Percentiles rank a stretch among this genome's conserved stretches.
Conservation (phyloP, 1,140 invertebrate genomes). For the Tenebrio molitor region DNA sequence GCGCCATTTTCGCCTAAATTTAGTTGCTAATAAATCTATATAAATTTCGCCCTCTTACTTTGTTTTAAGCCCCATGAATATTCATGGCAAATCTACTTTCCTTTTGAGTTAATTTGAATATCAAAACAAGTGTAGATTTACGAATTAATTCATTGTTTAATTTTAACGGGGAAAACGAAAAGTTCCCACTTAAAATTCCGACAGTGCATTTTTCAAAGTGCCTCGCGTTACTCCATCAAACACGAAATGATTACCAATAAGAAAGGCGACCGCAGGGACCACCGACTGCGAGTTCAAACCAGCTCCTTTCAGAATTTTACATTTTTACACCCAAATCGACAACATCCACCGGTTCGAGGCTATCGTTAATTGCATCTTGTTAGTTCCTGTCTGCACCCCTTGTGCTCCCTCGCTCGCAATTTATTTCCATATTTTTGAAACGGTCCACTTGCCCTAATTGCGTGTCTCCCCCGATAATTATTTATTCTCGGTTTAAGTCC, state of each 20-base stretch:
- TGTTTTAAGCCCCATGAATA: slow-evolving; percentile 14
- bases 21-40: slow-evolving; percentile 16
- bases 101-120: slow-evolving; percentile 35
- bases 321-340: too few relatives aligned
- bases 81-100: slow-evolving; percentile 21
- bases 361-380: slow-evolving; percentile 12
- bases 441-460: background rate
- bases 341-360: too few relatives aligned
- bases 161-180: background rate
- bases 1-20: background rate
- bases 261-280: background rate
- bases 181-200: background rate
- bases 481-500: background rate
- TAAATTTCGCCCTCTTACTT: slow-evolving; percentile 1
- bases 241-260: background rate
- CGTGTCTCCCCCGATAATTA: background rate
- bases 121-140: slow-evolving; percentile 15
- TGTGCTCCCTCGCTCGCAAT: background rate
- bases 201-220: background rate
- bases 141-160: slow-evolving; percentile 8
- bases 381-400: background rate
- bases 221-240: background rate
- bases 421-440: slow-evolving; percentile 14
- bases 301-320: too few relatives aligned
- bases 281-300: too few relatives aligned